Percentiles rank a stretch among this genome's conserved stretches.
Evolutionary conservation across 2,888 invertebrate genomes (phyloP).

Genomic region (Troides oblongomaculatus): DNA sequence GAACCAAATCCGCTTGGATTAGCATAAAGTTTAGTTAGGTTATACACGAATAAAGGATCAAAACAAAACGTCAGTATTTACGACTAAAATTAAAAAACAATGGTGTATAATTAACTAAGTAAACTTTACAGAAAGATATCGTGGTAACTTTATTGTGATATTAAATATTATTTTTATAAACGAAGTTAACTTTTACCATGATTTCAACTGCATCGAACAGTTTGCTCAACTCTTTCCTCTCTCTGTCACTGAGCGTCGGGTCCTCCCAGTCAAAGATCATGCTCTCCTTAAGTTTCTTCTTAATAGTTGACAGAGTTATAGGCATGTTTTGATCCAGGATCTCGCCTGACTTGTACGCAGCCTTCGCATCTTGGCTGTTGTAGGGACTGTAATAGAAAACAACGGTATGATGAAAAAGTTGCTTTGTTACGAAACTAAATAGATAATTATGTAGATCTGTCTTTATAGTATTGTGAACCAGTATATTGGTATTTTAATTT

Average conservation of each 20-base stretch:
- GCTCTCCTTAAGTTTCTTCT: conserved; percentile 53
- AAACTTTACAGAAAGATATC: too few species aligned
- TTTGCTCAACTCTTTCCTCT: conserved; percentile 60
- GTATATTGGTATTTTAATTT: too few species aligned
- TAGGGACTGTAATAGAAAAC: conserved; percentile 34
- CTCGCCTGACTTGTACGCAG: conserved; percentile 48
- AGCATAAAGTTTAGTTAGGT: too few species aligned
- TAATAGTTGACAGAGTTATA: conserved; percentile 56
- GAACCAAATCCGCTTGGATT: too few species aligned
- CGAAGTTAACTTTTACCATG: conserved; percentile 47
- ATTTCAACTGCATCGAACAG: conserved; percentile 64
- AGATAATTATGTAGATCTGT: not conserved
- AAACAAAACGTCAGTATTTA: too few species aligned
- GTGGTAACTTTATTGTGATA: too few species aligned
- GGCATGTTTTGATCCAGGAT: conserved; percentile 44
- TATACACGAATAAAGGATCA: too few species aligned
- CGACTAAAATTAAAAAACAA: too few species aligned
- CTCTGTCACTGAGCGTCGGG: conserved; percentile 43
- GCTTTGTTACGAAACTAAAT: not conserved
- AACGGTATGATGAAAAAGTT: not conserved
- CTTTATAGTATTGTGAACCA: not conserved
- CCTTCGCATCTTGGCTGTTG: conserved; percentile 37
- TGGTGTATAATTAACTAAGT: too few species aligned
- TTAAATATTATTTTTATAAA: too few species aligned
- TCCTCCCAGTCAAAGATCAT: conserved; percentile 55